Evolutionary conservation across 2,797 vertebrate species (phyloP), one percentile per base, ranked within the genome.

Genomic region (Spinibarbus caldwelli): DNA sequence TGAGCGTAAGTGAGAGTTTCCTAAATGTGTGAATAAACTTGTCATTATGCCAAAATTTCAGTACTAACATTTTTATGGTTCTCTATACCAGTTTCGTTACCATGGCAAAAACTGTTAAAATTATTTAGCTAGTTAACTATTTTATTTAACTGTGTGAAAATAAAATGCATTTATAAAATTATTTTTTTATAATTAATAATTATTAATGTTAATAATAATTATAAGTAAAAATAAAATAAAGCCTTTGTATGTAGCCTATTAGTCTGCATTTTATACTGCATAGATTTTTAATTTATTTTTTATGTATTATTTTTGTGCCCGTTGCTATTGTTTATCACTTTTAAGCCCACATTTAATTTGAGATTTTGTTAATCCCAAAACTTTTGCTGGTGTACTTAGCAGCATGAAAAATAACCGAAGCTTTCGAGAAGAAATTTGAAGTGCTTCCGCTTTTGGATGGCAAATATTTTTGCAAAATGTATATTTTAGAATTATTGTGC

Each of bases 1-100:
- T 91, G 97, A 96, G 95, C 96, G 97, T 98, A 94, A 93, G 93
- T 87, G 29, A 23, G 11, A 17, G 10, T 5, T 54, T 11, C 45
- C 31, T 41, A 26, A 41, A 41, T 86, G 5, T 11, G 43, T 15
- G 11, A 23, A 31, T 49, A 26, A 71, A 45, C 11, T 71, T 71
- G 41, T 43, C 19, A 34, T 31, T 19, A n/a, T 54, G 6, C 11
- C 73, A 54, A 8, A 54, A 15, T 31, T 7, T 54, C 19, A 23
- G 3, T 26, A 26, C 38, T n/a, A 23, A 23, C 21, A 68, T 36
- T 67, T 29, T 36, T 5, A 67, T 67, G 7, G 64, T 5, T 67
- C 31, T 36, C 8, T 19, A 19, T 67, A 19, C 15, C 31, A 10
- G 31, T 34, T 66, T 67, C 9, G 4, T 34, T 21, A 38, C 34